phyloP scores from a whole-genome alignment of 2,888 invertebrate genomes.

The Celastrina argiolus region DNA sequence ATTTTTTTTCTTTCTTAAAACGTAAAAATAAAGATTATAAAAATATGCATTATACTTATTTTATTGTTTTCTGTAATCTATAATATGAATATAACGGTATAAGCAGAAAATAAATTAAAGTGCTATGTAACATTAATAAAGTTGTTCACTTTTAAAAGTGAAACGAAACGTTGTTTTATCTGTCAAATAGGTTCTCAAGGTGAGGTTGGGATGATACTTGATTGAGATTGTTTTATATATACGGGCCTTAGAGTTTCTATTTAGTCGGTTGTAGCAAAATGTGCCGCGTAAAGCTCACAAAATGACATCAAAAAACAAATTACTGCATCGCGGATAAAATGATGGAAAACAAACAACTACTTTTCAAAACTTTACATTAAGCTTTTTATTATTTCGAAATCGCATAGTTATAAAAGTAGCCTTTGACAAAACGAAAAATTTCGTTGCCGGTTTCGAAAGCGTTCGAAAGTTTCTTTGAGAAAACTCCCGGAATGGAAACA shows the following conservation, averaged over 20 bases:
- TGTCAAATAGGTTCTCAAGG: no score
- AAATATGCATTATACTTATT: no score
- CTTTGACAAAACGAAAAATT: constrained; percentile 20
- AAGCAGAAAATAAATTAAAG: no score
- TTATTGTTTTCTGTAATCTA: no score
- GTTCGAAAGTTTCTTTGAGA: constrained; percentile 28
- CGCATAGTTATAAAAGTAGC: constrained; percentile 17
- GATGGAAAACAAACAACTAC: not conserved
- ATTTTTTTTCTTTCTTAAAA: no score
- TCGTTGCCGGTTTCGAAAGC: constrained; percentile 19
- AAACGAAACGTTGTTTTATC: no score
- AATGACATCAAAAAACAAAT: not conserved
- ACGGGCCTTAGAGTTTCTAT: not conserved
- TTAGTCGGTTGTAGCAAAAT: not conserved
- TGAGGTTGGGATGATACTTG: no score
- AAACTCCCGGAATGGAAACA: constrained; percentile 23
- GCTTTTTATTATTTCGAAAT: constrained; percentile 15
- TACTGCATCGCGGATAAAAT: not conserved
- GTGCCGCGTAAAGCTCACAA: not conserved
- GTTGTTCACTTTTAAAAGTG: no score
- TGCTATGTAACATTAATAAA: no score
- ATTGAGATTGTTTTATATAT: no score
- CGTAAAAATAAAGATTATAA: no score
- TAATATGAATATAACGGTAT: no score
- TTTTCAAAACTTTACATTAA: not conserved